Base-by-base conservation (phyloP, 1,140 invertebrate genomes). In the Drosophila elegans region DNA sequence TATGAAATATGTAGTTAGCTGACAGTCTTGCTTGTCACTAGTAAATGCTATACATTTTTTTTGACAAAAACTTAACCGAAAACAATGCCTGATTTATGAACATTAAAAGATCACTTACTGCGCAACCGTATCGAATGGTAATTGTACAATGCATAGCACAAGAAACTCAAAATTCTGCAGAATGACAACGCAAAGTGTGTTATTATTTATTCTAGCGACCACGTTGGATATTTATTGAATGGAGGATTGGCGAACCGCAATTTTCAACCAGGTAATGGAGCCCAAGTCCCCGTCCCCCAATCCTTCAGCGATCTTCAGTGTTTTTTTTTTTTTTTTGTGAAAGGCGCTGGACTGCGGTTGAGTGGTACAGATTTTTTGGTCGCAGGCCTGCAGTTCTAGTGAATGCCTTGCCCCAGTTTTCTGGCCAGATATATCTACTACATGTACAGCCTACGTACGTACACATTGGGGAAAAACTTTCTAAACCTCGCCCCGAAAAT, bases 361-460 rank as follows among this genome's bases (percentile, higher is more conserved):
- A 67, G 32, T 76, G 73, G 39, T 76, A 77, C 62, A 77, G 54
- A 77, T 75, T 60, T 63, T 48, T 66, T 49, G 52, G 42, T 55
- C 32, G 42, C 51, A 61, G 62, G 54, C 56, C 48, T 39, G 74
- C 69, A 60, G 48, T 79, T 83, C 75, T 78, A 81, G 82, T 85
- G 82, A 85, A 86, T 85, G 82, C 82, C 82, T 88, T 86, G 84
- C 79, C 85, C 79, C 83, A 88, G 83, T 83, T 86, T 82, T 53
- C 59, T 27, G 54, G 51, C n/a, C 49, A 32, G 29, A 32, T 32
- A 5, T 32, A 32, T 32, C 29, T 32, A 7, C 29, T 7, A 68
- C 42, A 53, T 67, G 16, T 39, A 66, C 42, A 32, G n/a, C 12
- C 25, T 46, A 64, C 41, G 38, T 7, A 3, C 34, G 63, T 53